These are phyloP conservation scores for Hirundichthys speculiger DNA, from an alignment of 2,113 vertebrate species.

Conservation along the genomic window DNA sequence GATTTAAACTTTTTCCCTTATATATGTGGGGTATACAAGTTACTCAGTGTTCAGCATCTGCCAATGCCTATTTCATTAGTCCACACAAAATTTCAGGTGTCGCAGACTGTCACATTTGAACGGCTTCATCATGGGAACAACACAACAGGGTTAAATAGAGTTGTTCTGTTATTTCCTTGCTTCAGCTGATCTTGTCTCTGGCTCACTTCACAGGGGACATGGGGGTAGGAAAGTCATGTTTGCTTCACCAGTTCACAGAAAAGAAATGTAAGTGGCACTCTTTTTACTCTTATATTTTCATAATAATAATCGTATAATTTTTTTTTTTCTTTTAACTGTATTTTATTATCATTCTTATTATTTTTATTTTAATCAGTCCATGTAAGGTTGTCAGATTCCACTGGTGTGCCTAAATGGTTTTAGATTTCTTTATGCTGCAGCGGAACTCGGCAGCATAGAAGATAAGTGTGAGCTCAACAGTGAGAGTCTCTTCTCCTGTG, in stretches of 20 bases:
- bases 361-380: constrained; percentile 13
- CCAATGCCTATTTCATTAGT: neutral
- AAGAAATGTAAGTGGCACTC: constrained; percentile 83
- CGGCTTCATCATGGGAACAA: constrained; percentile 7
- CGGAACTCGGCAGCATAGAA: constrained; percentile 59
- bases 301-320: no score
- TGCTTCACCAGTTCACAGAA: constrained; percentile 86
- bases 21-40: no score
- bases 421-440: constrained; percentile 42
- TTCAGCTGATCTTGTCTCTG: constrained; percentile 41
- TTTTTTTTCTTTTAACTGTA: no score
- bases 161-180: constrained; percentile 36
- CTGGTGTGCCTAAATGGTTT: constrained; percentile 48
- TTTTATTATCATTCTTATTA: constrained; percentile 10
- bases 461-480: constrained; percentile 56
- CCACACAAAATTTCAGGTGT: constrained; percentile 18
- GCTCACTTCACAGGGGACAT: constrained; percentile 76
- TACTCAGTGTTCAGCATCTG: neutral
- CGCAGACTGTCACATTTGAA: neutral
- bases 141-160: constrained; percentile 30
- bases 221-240: constrained; percentile 85
- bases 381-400: constrained; percentile 52
- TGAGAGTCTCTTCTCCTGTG: constrained; percentile 66
- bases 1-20: no score
- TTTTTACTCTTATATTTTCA: constrained; percentile 15